These are phyloP conservation scores for Zootermopsis nevadensis DNA, from an alignment of 2,888 invertebrate species.

Conservation along the genomic window DNA sequence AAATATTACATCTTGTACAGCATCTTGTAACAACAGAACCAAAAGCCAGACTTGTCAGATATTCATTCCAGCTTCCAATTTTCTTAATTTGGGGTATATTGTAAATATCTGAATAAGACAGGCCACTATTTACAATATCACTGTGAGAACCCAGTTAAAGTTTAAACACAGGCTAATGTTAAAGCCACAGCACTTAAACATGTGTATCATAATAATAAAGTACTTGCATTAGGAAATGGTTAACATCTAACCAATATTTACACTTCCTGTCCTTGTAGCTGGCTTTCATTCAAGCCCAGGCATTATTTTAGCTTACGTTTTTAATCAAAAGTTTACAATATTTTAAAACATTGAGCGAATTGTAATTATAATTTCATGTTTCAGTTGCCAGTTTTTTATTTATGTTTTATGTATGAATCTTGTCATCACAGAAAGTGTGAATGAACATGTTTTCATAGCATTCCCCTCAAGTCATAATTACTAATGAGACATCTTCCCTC, in stretches of 20 bases:
- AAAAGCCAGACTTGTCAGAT: neutral
- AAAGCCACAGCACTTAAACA: too few species aligned
- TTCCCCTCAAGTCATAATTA: neutral
- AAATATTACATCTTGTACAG: neutral
- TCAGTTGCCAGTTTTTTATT: constrained; percentile 20
- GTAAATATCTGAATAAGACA: neutral
- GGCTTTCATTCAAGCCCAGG: too few species aligned
- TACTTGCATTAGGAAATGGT: too few species aligned
- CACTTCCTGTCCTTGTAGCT: too few species aligned
- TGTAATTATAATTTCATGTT: neutral
- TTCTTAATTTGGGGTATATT: neutral
- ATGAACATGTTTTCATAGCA: constrained; percentile 17
- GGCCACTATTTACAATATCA: too few species aligned
- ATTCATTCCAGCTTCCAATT: neutral
- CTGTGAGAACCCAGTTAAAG: too few species aligned
- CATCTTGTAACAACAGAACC: neutral
- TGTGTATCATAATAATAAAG: too few species aligned
- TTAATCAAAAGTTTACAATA: too few species aligned
- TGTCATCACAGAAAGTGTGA: neutral
- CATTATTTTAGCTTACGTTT: too few species aligned
- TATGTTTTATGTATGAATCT: neutral
- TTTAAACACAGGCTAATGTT: too few species aligned
- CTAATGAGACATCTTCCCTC: neutral
- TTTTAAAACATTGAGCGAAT: neutral
- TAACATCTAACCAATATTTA: too few species aligned